Evolutionary conservation across 2,113 vertebrate genomes (phyloP), one percentile per base, ranked within the genome.

Genomic region (Lutjanus erythropterus): DNA sequence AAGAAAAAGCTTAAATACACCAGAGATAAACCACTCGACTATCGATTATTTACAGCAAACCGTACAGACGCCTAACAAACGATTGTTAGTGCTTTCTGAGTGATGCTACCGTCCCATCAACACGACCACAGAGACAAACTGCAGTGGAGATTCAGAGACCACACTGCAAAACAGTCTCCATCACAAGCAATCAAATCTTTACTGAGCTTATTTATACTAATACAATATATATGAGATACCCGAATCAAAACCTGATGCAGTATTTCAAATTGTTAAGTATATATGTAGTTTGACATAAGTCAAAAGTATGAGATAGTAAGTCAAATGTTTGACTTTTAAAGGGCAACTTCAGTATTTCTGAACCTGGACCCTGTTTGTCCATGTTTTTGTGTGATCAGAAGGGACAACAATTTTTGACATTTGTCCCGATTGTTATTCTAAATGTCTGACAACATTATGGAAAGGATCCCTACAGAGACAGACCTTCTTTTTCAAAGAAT

Each of bases 21-120:
- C 72, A 82, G 66, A 85, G 49, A 53, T 29, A n/a, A 79, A 23
- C 21, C 75, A 81, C 82, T 85, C 75, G 16, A 52, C 46, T 78
- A 71, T 62, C 39, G 8, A 75, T 39, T 84, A 88, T 86, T 58
- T 88, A 91, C 84, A 92, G 66, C n/a, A 42, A 86, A 80, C 41
- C 46, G 42, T 31, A 59, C 47, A 59, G 37, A 85, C 42, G 29
- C 72, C 80, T 75, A 73, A 86, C 80, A 78, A 68, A 69, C 9
- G 6, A 7, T 23, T 62, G 81, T 83, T 81, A 85, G 80, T 65
- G 81, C 68, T 70, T 86, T 64, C 60, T 79, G 23, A 58, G 53
- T 29, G 49, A 83, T 47, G 74, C 47, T 73, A 65, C 15, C 44
- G 19, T 76, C 31, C n/a, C 59, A 68, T 44, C 47, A 23, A 52